Evolutionary conservation across 2,113 vertebrate genomes (phyloP).

Genomic region (Phyllopteryx taeniolatus): DNA sequence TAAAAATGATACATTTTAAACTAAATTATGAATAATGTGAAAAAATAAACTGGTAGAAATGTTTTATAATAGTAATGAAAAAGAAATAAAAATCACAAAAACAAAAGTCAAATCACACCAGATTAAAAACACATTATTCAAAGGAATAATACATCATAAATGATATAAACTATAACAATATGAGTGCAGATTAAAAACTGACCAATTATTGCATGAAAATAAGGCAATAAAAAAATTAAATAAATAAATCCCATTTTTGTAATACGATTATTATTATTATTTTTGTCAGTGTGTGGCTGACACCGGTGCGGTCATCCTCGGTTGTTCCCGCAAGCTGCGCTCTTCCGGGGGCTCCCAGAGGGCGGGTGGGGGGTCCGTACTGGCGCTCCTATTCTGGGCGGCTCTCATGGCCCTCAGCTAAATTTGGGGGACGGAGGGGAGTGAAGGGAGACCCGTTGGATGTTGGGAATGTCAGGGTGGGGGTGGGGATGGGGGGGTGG

Average conservation of each 20-base stretch:
- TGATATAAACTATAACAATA: no score
- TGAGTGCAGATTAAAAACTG: no score
- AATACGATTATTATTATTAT: no score
- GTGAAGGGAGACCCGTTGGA: slow-evolving; percentile 7
- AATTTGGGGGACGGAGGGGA: slow-evolving; percentile 38
- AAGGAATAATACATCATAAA: background rate
- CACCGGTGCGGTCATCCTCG: background rate
- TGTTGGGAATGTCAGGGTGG: background rate
- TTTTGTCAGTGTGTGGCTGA: background rate
- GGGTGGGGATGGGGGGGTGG: background rate
- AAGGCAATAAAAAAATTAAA: no score
- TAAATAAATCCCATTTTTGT: no score
- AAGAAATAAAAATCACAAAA: no score
- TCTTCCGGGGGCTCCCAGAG: slow-evolving; percentile 23
- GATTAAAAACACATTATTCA: background rate
- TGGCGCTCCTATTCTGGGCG: slow-evolving; percentile 53
- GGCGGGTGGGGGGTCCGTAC: slow-evolving; percentile 20
- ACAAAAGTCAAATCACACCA: background rate
- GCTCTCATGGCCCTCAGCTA: slow-evolving; percentile 52
- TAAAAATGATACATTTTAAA: no score
- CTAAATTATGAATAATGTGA: no score
- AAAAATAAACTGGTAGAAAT: no score
- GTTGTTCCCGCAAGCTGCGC: slow-evolving; percentile 59
- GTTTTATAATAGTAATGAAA: background rate
- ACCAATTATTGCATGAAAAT: no score